Base-by-base conservation (phyloP, 1,140 invertebrate genomes). In the Cyphomyrmex costatus region DNA sequence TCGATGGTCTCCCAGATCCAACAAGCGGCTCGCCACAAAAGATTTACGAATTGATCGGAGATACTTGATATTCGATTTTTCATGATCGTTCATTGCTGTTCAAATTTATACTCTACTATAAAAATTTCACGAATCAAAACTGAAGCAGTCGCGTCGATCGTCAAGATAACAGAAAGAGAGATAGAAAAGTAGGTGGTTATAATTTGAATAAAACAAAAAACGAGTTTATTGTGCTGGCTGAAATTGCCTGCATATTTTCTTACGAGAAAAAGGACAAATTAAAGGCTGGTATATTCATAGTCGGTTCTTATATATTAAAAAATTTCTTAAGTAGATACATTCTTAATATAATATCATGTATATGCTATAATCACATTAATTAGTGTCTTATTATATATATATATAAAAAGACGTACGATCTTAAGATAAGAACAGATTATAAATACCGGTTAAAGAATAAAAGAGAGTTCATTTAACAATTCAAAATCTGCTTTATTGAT, bases 1-100 rank as follows among this genome's bases (percentile, higher is more conserved):
- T 91, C 91, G 63, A 92, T 14, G 2, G 92, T 93, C 19, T 94
- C 93, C 89, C 91, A 92, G 30, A 92, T 70, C 87, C 90, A 92
- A 24, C 78, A 88, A 7, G 86, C 71, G 19, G 92, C 68, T 21
- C 79, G 89, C 53, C 68, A 68, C 3, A 88, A 74, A 65, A 92
- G 91, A 14, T 88, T 84, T 27, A 42, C 46, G 12, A 91, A 89
- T 71, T 91, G 85, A 61, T 91, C 85, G 61, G 85, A 87, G 33
- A 86, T 71, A 51, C 61, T 88, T 24, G 61, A 46, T 53, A 91
- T 76, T 46, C 73, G 87, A 21, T 71, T 89, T 78, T 78, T 91
- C 90, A 89, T 91, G 42, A 49, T 83, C 14, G 33, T 51, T 56
- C 33, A 10, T 65, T 42, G 24, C 53, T 46, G 12, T 71, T 58